Evolutionary conservation across 2,888 invertebrate genomes (phyloP).

Genomic region (Unio pictorum): DNA sequence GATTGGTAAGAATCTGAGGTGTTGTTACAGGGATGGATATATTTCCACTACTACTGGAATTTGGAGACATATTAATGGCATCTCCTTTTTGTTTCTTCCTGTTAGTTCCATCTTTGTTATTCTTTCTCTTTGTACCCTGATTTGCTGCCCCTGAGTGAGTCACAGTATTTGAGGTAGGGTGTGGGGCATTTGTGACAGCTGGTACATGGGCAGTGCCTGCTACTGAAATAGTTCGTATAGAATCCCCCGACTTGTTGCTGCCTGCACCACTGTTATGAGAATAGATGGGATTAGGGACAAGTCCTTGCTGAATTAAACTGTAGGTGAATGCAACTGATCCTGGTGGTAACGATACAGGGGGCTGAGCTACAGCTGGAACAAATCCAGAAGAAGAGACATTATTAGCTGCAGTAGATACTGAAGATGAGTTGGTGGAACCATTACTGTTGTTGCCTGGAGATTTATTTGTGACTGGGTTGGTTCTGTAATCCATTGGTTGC

Average conservation of each 20-base stretch:
- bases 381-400: slow-evolving; percentile 25
- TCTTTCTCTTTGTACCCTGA: slow-evolving; percentile 51
- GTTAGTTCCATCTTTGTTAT: slow-evolving; percentile 42
- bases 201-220: slow-evolving; percentile 36
- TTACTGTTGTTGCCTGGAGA: slow-evolving; percentile 33
- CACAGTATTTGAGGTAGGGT: slow-evolving; percentile 25
- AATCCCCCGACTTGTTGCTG: slow-evolving; percentile 27
- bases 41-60: slow-evolving; percentile 23
- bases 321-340: slow-evolving; percentile 54
- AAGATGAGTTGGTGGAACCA: slow-evolving; percentile 22
- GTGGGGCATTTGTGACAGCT: slow-evolving; percentile 34
- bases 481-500: slow-evolving; percentile 63
- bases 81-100: slow-evolving; percentile 47
- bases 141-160: slow-evolving; percentile 6
- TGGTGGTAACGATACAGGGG: slow-evolving; percentile 58
- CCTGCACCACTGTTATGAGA: slow-evolving; percentile 33
- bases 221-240: slow-evolving; percentile 33
- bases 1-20: slow-evolving; percentile 59
- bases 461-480: slow-evolving; percentile 40
- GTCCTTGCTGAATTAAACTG: slow-evolving; percentile 70
- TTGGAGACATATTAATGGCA: slow-evolving; percentile 18
- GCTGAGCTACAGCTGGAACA: slow-evolving; percentile 56
- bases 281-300: slow-evolving; percentile 72
- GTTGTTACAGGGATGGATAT: slow-evolving; percentile 60
- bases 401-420: slow-evolving; percentile 13